Evolutionary conservation across 2,888 invertebrate genomes (phyloP), one percentile per base, ranked within the genome.

Genomic region (Rhimphoctona megacephalus): DNA sequence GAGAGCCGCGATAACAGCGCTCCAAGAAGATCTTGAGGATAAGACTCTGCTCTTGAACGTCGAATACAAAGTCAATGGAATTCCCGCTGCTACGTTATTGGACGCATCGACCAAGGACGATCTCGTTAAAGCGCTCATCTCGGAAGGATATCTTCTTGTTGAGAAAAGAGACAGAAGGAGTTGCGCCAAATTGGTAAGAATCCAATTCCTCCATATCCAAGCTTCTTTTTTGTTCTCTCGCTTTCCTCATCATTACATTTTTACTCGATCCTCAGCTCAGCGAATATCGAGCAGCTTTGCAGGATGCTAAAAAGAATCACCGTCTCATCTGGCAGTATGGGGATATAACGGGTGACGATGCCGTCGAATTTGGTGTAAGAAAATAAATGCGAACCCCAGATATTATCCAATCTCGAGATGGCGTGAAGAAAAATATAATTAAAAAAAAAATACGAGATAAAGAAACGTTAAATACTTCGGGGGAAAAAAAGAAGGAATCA

Each of bases 301-400:
- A 98, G 88, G 96, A 96, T 89, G 99, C 99, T 33, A 97, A 98
- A 95, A 96, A 96, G 92, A 96, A 97, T 90, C 98, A 98, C 94
- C 96, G 97, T 91, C 98, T 97, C 94, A 97, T 99, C 92, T 99
- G 99, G 99, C 97, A 98, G 93, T 99, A 99, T 94, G 99, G 99
- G n/a, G 99, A 99, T 95, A 98, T 99, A 95, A 98, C 98, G 86
- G 98, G 98, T 88, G 98, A 98, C 92, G 98, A 99, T 94, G 98
- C 98, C 70, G 96, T 96, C 91, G 97, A 97, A 22, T 87, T 87
- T 70, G 86, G 86, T 14, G 70, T 82, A 6, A 85, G 85, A 92
- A 97, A 97, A 94, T 97, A 97, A 69, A 92, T 95, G 33, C 39
- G 39, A 52, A 39, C 14, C n/a, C 22, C 83, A 19, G 8, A 74